Conservation (phyloP, 2,797 vertebrate genomes). For the Oreochromis mossambicus region DNA sequence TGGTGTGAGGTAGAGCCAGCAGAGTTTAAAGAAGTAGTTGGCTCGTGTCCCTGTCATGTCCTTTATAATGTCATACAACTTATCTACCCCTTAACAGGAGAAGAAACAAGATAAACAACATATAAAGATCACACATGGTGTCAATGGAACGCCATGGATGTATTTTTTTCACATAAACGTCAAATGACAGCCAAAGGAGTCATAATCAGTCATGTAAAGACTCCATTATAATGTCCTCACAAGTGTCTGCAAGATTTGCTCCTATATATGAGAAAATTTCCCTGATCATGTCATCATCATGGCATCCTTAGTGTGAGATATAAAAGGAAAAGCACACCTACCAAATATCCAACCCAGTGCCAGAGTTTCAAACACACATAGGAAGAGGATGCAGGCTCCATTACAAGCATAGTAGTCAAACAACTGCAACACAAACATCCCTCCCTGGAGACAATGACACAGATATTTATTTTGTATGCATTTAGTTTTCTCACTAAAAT, state of each 20-base stretch:
- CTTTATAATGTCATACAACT: constrained; percentile 77
- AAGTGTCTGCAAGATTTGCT: neutral
- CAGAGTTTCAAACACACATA: constrained; percentile 83
- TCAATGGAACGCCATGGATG: neutral
- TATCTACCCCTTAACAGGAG: constrained; percentile 74
- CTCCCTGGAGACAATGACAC: constrained; percentile 77
- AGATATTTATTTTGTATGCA: neutral
- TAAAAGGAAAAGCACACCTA: constrained; percentile 48
- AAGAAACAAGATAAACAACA: neutral
- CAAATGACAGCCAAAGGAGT: neutral
- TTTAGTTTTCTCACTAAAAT: neutral
- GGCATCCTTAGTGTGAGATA: neutral
- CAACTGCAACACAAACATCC: constrained; percentile 93
- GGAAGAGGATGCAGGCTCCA: constrained; percentile 84
- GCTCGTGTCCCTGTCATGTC: constrained; percentile 84
- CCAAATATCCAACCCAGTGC: constrained; percentile 89
- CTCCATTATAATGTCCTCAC: neutral
- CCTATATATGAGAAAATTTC: neutral
- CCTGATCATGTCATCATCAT: neutral
- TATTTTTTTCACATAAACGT: neutral
- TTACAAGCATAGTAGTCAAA: constrained; percentile 93
- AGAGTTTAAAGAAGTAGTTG: constrained; percentile 83
- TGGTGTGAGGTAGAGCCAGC: constrained; percentile 86
- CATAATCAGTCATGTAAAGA: neutral
- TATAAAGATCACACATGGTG: neutral